Base-by-base conservation (phyloP, 2,797 vertebrate species). In the Enteromius anoplus region DNA sequence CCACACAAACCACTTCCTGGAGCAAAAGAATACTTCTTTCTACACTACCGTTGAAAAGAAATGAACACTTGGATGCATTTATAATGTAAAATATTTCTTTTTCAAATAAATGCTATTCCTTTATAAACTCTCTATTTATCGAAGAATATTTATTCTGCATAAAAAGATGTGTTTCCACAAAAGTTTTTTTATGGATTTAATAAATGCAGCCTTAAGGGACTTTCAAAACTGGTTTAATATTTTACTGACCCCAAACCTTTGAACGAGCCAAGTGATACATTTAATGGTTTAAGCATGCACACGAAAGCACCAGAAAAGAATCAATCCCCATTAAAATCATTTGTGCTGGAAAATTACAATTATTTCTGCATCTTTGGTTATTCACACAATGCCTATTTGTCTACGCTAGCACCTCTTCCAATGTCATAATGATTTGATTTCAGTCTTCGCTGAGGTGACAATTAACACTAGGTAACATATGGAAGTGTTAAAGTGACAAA, bases 1-100 rank as follows among this genome's bases (percentile, higher is more conserved):
- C 70, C 70, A 65, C 42, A 73, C 21, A 37, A 73, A 65, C 80
- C 80, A 73, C 58, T 40, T 81, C 80, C 80, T 73, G 42, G 37
- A 26, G 17, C 45, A 51, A 3, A 49, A 49, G 1, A 47, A 65
- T 17, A n/a, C 32, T 51, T 81, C 19, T 8, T 32, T 8, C 14
- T 17, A 32, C 62, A 32, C 15, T 17, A 64, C 29, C 0, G 3
- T 64, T 17, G 2, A 32, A 64, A 32, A 17, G 5, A 37, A 32
- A 72, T 11, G 0, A 37, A 11, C 2, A 17, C n/a, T 11, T 32
- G 45, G 71, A 73, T 2, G 3, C 5, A 70, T 29, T 49, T 51
- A 21, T 11, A 51, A 72, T 32, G 70, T 11, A 32, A 51, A 47
- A 12, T 0, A 12, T 60, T 5, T 23, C 4, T 2, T 11, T 11